A percentile compares a stretch with the other conserved stretches of the same genome.
Evolutionary conservation across 2,113 vertebrate genomes (phyloP).

Genomic region (Oreochromis tanganicae): DNA sequence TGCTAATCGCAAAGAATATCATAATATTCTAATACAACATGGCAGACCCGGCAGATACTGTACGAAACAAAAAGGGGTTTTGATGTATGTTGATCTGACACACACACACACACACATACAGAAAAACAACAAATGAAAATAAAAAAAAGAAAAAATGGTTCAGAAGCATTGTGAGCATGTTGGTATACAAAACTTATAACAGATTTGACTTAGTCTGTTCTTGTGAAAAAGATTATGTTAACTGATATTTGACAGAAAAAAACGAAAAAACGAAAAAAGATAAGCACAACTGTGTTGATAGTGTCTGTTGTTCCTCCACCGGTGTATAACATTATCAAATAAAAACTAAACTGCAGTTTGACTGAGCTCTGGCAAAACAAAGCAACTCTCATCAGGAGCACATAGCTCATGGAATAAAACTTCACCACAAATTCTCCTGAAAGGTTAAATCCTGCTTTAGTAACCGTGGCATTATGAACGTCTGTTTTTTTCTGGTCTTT

Average conservation of each 20-base stretch:
- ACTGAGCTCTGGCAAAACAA: slow-evolving; percentile 39
- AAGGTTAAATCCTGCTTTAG: neutral
- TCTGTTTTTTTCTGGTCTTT: neutral
- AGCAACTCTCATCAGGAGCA: slow-evolving; percentile 37
- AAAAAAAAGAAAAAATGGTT: slow-evolving; percentile 47
- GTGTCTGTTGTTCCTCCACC: slow-evolving; percentile 71
- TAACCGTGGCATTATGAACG: neutral
- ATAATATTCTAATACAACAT: slow-evolving; percentile 2
- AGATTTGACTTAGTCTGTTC: slow-evolving; percentile 69
- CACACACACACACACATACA: neutral
- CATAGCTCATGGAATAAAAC: neutral
- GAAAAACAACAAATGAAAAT: neutral
- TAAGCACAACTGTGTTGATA: slow-evolving; percentile 74
- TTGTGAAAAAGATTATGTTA: slow-evolving; percentile 67
- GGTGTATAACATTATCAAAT: slow-evolving; percentile 62
- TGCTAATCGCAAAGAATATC: slow-evolving; percentile 22
- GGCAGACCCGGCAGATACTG: slow-evolving; percentile 37
- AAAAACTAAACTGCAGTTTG: slow-evolving; percentile 31
- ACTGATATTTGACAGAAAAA: slow-evolving; percentile 60
- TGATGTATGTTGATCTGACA: slow-evolving; percentile 63
- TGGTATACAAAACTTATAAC: slow-evolving; percentile 68
- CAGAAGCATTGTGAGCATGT: slow-evolving; percentile 74
- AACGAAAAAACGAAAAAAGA: slow-evolving; percentile 38
- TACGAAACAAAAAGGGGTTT: slow-evolving; percentile 49
- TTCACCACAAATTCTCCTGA: neutral